Evolutionary conservation across 2,113 vertebrate genomes (phyloP).

Genomic region (Rhynchomys soricoides): DNA sequence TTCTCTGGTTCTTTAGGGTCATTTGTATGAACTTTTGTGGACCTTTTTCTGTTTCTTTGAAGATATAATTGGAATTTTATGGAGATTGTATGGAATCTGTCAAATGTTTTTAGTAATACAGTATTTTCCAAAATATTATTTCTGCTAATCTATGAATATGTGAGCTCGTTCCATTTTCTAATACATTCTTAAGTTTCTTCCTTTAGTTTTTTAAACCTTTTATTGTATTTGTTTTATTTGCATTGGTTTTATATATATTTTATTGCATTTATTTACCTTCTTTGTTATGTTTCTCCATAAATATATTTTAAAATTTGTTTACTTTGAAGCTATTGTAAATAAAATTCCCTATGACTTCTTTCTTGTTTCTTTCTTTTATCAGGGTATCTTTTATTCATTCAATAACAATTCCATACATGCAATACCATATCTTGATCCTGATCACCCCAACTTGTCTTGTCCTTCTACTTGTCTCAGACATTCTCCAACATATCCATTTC

Average conservation of each 20-base stretch:
- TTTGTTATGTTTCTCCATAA: not conserved
- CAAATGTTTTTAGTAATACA: not conserved
- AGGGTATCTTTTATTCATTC: not conserved
- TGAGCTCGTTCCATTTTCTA: not conserved
- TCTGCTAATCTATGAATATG: not conserved
- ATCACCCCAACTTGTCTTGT: not conserved
- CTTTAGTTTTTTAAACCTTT: not conserved
- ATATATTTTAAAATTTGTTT: not conserved
- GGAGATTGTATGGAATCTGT: not conserved
- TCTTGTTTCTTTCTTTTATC: not conserved
- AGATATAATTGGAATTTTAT: not conserved
- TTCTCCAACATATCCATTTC: not conserved
- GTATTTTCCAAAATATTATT: not conserved
- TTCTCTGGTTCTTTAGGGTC: not conserved
- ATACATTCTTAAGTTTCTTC: not conserved
- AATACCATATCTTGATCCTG: not conserved
- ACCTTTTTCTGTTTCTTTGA: not conserved
- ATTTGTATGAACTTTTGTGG: not conserved
- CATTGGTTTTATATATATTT: too few species aligned
- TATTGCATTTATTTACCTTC: not conserved
- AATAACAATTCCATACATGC: not conserved
- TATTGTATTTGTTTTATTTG: not conserved
- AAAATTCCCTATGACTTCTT: not conserved
- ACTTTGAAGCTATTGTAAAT: not conserved
- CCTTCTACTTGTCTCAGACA: not conserved